These are phyloP conservation scores for Erannis defoliaria DNA, from an alignment of 2,888 invertebrate species.

Conservation along the genomic window DNA sequence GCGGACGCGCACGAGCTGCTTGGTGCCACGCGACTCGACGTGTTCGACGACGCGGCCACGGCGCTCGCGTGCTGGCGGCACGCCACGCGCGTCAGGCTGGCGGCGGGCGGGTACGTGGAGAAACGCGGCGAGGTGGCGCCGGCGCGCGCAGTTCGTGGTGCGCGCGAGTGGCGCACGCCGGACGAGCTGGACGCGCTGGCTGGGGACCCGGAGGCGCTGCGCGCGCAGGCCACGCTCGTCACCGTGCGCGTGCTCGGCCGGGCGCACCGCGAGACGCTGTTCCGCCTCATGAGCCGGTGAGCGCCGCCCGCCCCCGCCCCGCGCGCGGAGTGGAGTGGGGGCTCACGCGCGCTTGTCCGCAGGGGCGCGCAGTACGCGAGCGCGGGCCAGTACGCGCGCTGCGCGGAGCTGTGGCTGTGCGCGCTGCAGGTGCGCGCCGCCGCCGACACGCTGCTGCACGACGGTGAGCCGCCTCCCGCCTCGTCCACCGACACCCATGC, in stretches of 20 bases:
- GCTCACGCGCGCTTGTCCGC: constrained; percentile 42
- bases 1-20: constrained; percentile 96
- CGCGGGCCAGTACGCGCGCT: constrained; percentile 90
- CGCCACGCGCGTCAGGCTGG: constrained; percentile 78
- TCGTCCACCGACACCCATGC: not conserved
- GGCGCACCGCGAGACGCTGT: constrained; percentile 95
- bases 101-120: constrained; percentile 68
- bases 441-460: constrained; percentile 90
- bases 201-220: constrained; percentile 93
- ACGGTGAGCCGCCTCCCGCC: constrained; percentile 50
- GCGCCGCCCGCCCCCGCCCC: constrained; percentile 88
- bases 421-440: constrained; percentile 92
- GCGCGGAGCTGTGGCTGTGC: constrained; percentile 95
- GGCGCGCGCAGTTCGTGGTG: constrained; percentile 79
- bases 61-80: constrained; percentile 93
- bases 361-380: constrained; percentile 88
- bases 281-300: constrained; percentile 90
- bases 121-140: not conserved
- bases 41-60: constrained; percentile 91
- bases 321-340: not conserved
- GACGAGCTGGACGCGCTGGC: constrained; percentile 91
- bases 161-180: constrained; percentile 91
- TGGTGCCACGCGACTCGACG: constrained; percentile 94
- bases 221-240: constrained; percentile 95
- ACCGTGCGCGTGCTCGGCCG: constrained; percentile 95